Base-by-base conservation (phyloP, 2,113 vertebrate genomes). In the Telmatochromis sp. region DNA sequence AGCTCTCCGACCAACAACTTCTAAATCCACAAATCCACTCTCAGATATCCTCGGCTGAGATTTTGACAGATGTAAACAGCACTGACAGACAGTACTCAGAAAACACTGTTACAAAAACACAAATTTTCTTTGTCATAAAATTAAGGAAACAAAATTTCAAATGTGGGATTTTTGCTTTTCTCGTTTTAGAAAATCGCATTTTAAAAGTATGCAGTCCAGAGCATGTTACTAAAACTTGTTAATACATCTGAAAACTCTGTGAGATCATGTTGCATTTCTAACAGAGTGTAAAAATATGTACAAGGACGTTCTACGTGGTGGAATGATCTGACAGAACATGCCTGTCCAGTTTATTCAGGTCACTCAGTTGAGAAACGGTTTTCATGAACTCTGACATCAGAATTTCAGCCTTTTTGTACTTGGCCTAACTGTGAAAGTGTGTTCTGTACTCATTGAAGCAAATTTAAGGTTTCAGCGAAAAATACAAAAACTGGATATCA, bases 111-210 rank as follows among this genome's bases (percentile, higher is more conserved):
- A n/a, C n/a, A n/a, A 58, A 5, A 58, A 9, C 49, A 19, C 54
- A 0, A 26, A 3, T 28, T 26, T 57, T 57, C 23, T 57, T 57
- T 57, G 54, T 5, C 54, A 57, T 57, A 57, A 57, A 28, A 5
- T 57, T 8, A 57, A 8, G 54, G 54, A 28, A 57, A 8, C 23
- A 57, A 58, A 58, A 6, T 17, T 17, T 60, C 57, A 33, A 31
- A 31, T 17, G 26, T 31, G 8, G 3, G 57, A 60, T 17, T 60
- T 60, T 60, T 60, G 28, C 14, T 0, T 60, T 60, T 60, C 57
- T 60, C 0, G 0, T 60, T 60, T 60, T 60, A 31, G 5, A 60
- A 60, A 60, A 31, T 60, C 3, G 0, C 1, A 10, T 60, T 31
- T 60, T 60, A 31, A 17, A 60, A 60, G 14, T 60, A 17, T 60